Evolutionary conservation across 2,797 vertebrate genomes (phyloP), one percentile per base, ranked within the genome.

Genomic region (Coccyzus lansbergi): DNA sequence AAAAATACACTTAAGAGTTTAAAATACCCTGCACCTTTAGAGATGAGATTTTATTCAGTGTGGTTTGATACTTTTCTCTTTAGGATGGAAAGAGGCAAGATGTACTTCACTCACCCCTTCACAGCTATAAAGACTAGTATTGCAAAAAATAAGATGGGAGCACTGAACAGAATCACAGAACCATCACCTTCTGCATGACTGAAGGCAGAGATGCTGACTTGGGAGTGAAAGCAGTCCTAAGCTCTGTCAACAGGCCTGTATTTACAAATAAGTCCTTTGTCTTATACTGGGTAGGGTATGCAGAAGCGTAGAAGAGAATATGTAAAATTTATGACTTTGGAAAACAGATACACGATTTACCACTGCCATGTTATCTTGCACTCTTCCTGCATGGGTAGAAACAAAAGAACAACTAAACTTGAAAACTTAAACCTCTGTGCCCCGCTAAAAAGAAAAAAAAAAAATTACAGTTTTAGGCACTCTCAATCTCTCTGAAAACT

Each of bases 111-210:
- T 93, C 68, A 44, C 19, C n/a, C 19, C 33, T 79, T 79, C 84
- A 62, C 7, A 90, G 75, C 86, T 82, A 31, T 90, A 85, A 91
- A 83, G 67, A 65, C n/a, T 33, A 70, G 62, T 16, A 86, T 26
- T 87, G 90, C 89, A 93, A 88, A 76, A 92, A 88, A 69, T 87
- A 86, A 80, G 76, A 67, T 56, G 67, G 55, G 52, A 83, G 88
- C 90, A 83, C 40, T 79, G 79, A 95, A n/a, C n/a, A n/a, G n/a
- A n/a, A n/a, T n/a, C n/a, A n/a, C n/a, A n/a, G n/a, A n/a, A 89
- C 33, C 94, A 44, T 77, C 60, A 44, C 71, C 62, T 94, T 93
- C 86, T 5, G n/a, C 93, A 44, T 77, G 78, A 81, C 83, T 86
- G 94, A 75, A 93, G 60, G 34, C 70, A 92, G 56, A 88, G 88